Percentiles rank a stretch among this genome's conserved stretches.
Evolutionary conservation across 2,888 invertebrate species (phyloP).

Genomic region (Plebejus melissa): DNA sequence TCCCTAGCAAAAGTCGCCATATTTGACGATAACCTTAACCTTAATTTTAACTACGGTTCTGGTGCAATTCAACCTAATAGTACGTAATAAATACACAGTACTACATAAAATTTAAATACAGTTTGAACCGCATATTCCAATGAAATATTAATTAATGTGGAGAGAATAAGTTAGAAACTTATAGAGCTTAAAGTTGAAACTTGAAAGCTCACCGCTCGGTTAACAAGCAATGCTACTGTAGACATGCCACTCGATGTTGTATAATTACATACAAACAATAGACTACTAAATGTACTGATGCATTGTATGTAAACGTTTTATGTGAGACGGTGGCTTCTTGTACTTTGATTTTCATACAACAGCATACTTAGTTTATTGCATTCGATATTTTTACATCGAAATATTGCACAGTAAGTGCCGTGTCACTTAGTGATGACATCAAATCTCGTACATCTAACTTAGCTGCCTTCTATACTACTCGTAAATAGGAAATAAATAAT

Average conservation of each 20-base stretch:
- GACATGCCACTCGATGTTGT: constrained; percentile 28
- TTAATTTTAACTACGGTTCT: no score
- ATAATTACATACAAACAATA: constrained; percentile 13
- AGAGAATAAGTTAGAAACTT: background rate
- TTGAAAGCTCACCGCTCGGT: constrained; percentile 17
- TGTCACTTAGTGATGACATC: no score
- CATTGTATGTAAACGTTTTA: background rate
- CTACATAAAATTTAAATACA: no score
- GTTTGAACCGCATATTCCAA: background rate
- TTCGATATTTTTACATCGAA: no score
- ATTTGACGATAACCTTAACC: no score
- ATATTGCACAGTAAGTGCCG: no score
- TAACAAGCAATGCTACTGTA: constrained; percentile 29
- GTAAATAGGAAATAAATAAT: no score
- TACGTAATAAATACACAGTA: no score
- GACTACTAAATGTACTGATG: background rate
- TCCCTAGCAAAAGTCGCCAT: no score
- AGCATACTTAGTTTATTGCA: background rate
- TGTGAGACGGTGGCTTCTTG: background rate
- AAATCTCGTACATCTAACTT: no score
- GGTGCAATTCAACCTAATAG: no score
- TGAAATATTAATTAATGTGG: background rate
- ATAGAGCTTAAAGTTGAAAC: constrained; percentile 7
- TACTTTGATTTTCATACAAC: background rate
- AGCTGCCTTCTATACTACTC: no score